Percentiles rank a stretch among this genome's conserved stretches.
These are phyloP conservation scores for Ciconia nigra DNA, from an alignment of 2,797 vertebrate genomes.

Conservation along the genomic window DNA sequence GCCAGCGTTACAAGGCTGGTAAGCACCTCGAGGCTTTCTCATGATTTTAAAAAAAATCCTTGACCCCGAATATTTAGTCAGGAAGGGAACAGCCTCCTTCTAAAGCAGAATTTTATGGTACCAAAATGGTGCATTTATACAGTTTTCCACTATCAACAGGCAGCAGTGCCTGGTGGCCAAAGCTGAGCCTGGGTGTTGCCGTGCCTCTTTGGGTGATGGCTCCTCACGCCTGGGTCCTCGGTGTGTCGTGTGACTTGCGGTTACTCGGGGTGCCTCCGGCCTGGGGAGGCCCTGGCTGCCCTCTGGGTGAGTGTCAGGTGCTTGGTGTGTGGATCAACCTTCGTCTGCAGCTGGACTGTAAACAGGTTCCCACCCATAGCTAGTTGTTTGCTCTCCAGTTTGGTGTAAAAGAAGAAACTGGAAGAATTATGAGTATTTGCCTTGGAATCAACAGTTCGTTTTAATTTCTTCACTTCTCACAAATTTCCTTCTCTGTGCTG, in stretches of 20 bases:
- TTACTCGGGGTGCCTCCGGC: background rate
- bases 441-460: background rate
- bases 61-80: background rate
- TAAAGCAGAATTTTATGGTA: background rate
- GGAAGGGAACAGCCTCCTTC: background rate
- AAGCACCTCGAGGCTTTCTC: background rate
- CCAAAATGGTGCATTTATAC: background rate
- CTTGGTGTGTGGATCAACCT: background rate
- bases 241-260: fast-evolving
- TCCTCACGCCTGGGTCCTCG: background rate
- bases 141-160: background rate
- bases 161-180: background rate
- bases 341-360: background rate
- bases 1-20: background rate
- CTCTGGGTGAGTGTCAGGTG: background rate
- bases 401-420: background rate
- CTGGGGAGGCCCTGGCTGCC: background rate
- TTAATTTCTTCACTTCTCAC: background rate
- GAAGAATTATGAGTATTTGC: background rate
- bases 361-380: background rate
- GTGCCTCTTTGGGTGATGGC: background rate
- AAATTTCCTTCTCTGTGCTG: background rate
- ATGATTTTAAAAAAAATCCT: background rate
- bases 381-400: background rate
- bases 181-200: background rate